Percentiles rank a stretch among this genome's conserved stretches.
These are phyloP conservation scores for Rhopalosiphum padi DNA, from an alignment of 1,140 invertebrate species.

Conservation along the genomic window DNA sequence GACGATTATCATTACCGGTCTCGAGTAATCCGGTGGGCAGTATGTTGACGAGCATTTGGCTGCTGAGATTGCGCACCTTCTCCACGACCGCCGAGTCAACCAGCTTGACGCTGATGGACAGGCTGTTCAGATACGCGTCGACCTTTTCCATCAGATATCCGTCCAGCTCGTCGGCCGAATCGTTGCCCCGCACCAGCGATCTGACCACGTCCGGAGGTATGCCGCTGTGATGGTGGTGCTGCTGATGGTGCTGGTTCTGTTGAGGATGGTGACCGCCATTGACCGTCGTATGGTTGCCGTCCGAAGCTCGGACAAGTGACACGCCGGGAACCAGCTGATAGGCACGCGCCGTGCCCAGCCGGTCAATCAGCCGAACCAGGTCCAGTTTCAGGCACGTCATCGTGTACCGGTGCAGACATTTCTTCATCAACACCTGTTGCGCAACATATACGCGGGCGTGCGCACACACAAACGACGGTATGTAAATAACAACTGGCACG, in stretches of 20 bases:
- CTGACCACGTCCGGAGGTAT: constrained; percentile 52
- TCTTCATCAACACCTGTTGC: constrained; percentile 59
- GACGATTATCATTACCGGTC: not conserved
- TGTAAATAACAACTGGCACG: constrained; percentile 11
- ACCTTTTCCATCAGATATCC: constrained; percentile 62
- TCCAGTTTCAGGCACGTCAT: constrained; percentile 82
- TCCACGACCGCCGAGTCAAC: constrained; percentile 72
- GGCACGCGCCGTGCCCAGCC: constrained; percentile 71
- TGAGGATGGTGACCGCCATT: not conserved
- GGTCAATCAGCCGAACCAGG: constrained; percentile 77
- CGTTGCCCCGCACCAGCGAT: constrained; percentile 54
- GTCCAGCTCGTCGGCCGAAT: constrained; percentile 58
- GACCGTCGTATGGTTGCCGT: not conserved
- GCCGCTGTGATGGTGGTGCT: constrained; percentile 7
- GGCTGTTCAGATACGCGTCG: constrained; percentile 74
- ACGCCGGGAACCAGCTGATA: constrained; percentile 67
- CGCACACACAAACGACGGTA: constrained; percentile 2
- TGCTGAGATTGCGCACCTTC: constrained; percentile 62
- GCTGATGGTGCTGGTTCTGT: not conserved
- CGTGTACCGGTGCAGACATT: constrained; percentile 74
- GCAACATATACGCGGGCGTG: not conserved
- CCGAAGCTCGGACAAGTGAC: not conserved
- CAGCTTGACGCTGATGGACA: constrained; percentile 76
- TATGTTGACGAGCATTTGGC: constrained; percentile 25
- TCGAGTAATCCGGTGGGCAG: constrained; percentile 23